Evolutionary conservation across 2,113 vertebrate species (phyloP).

Genomic region (Hylia prasina): DNA sequence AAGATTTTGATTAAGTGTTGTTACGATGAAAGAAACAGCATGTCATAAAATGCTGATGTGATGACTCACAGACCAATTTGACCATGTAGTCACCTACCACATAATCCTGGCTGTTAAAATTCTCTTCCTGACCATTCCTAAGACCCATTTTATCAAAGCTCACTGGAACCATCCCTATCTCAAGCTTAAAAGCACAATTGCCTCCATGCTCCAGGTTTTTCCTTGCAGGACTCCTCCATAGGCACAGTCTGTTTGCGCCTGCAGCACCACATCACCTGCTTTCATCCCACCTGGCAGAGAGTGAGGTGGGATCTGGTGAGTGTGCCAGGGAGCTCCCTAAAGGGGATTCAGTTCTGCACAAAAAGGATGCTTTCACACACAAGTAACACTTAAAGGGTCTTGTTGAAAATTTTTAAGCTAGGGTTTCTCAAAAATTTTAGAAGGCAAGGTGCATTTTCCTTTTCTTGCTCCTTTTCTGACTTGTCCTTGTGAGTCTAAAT

Average conservation of each 20-base stretch:
- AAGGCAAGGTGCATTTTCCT: neutral
- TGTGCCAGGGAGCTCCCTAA: neutral
- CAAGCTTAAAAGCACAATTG: neutral
- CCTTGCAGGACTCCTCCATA: neutral
- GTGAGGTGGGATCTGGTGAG: neutral
- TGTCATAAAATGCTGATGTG: neutral
- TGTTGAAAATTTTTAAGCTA: neutral
- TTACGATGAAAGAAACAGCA: neutral
- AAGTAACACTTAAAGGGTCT: neutral
- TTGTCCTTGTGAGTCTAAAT: neutral
- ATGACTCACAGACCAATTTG: neutral
- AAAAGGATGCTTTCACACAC: neutral
- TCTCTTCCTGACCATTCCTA: neutral
- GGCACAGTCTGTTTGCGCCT: neutral
- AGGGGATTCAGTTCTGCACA: neutral
- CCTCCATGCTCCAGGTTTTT: neutral
- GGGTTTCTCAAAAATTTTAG: neutral
- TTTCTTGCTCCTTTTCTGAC: neutral
- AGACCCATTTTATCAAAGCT: neutral
- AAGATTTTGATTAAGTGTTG: neutral
- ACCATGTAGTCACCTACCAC: neutral
- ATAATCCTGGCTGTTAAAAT: neutral
- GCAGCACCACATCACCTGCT: neutral
- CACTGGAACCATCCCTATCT: neutral
- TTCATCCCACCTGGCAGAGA: neutral